Evolutionary conservation across 92 coral and sea anemone species (phyloP).

Genomic region (Epizoanthus illoricatus): DNA sequence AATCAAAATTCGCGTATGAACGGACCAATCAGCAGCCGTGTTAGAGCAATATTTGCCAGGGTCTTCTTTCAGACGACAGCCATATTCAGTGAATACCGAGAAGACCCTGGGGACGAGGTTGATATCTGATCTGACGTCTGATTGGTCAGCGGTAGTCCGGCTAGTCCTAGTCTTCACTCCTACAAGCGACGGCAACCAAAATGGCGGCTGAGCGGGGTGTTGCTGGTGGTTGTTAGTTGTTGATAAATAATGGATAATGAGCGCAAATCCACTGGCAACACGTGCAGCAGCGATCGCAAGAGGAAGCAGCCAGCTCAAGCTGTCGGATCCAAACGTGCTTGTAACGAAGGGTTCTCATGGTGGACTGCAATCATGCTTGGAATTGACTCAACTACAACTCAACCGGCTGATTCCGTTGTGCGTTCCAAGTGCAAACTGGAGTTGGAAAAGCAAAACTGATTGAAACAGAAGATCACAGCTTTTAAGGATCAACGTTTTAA

Average conservation of each 20-base stretch:
- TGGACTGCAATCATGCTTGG: slow-evolving; percentile 86
- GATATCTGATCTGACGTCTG: no score
- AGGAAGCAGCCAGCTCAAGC: slow-evolving; percentile 59
- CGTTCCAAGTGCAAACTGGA: background rate
- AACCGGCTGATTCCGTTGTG: slow-evolving; percentile 8
- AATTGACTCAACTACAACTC: slow-evolving; percentile 33
- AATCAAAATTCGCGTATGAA: no score
- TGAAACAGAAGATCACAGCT: background rate
- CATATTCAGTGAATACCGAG: no score
- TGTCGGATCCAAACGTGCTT: slow-evolving; percentile 51
- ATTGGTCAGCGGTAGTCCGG: background rate
- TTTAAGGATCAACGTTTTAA: no score
- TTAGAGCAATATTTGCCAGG: no score
- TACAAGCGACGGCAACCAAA: background rate
- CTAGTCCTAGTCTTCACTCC: slow-evolving; percentile 7
- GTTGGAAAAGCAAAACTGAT: slow-evolving; percentile 5
- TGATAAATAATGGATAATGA: slow-evolving; percentile 49
- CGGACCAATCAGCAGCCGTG: no score
- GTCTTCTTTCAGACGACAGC: no score
- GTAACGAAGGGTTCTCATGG: slow-evolving; percentile 85
- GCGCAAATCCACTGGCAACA: background rate
- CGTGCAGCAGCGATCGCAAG: slow-evolving; percentile 49
- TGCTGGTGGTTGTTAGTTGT: background rate
- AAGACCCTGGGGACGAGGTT: no score
- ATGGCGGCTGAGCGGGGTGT: slow-evolving; percentile 29